Conservation (phyloP, 53 echinoderm and acorn worm genomes). For the Apostichopus leukothele region DNA sequence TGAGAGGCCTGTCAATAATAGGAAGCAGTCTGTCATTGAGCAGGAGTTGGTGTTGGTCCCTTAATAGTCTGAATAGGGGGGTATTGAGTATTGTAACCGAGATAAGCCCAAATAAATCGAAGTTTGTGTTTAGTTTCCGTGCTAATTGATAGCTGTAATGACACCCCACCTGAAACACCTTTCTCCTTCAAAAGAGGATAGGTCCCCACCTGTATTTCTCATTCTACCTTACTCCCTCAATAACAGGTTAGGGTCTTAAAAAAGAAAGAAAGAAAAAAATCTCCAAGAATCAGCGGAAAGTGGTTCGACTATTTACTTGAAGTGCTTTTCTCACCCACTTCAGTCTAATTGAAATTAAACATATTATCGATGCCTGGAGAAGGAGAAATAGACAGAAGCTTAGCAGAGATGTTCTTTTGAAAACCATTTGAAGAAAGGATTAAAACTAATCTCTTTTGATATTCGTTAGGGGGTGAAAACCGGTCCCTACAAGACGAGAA, state of each 20-base stretch:
- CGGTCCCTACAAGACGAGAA: no score
- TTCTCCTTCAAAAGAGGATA: slow-evolving; percentile 8
- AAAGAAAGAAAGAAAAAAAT: neutral
- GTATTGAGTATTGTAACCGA: neutral
- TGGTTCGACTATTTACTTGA: neutral
- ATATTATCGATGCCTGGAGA: neutral
- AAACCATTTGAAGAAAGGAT: neutral
- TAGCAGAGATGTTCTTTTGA: neutral
- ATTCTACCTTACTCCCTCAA: neutral
- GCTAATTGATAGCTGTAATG: slow-evolving; percentile 38
- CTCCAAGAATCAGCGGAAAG: slow-evolving; percentile 1
- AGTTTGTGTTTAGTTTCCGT: slow-evolving; percentile 36
- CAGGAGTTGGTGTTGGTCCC: no score
- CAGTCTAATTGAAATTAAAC: slow-evolving; percentile 42
- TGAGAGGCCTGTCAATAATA: no score
- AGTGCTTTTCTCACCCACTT: slow-evolving; percentile 36
- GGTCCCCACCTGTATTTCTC: slow-evolving; percentile 4
- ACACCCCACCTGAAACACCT: neutral
- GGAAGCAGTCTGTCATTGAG: no score
- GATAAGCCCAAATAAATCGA: slow-evolving; percentile 31
- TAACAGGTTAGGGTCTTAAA: neutral
- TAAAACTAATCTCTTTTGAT: neutral
- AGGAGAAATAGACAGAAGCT: neutral
- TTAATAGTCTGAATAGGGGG: no score
- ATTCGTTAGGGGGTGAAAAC: no score